Evolutionary conservation across 2,797 vertebrate species (phyloP), one percentile per base, ranked within the genome.

Genomic region (Enteromius trimaculatus): DNA sequence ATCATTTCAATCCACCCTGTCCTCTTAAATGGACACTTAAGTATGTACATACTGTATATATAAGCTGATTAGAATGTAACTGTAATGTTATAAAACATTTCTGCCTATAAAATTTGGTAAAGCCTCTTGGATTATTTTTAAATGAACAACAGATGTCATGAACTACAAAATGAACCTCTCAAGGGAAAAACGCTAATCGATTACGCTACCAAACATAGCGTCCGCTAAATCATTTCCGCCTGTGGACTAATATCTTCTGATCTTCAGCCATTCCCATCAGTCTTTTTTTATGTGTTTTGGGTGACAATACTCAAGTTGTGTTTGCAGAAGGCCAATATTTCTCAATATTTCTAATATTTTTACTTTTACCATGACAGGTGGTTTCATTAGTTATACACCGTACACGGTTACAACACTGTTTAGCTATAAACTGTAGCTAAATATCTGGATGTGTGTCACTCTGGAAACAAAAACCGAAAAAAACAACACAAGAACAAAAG

Each of bases 121-220:
- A 65, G 31, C 44, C 44, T 65, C 29, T 75, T 51, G 31, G 31
- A 31, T 42, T 76, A 42, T 53, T 75, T 37, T 65, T 14, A 68
- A 68, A 68, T 68, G 11, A 53, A 79, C 3, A 82, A 76, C 80
- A 76, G 80, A 82, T 82, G 71, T 37, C 58, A 64, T 34, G 3
- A 65, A 82, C 60, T 66, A 64, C 55, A n/a, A 75, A 74, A 53
- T 37, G 1, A 81, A 65, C n/a, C 60, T 64, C 60, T 51, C 16
- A 26, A 31, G n/a, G 60, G 31, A 7, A 29, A 75, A 75, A 72
- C 8, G 7, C 69, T 14, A 49, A 81, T 53, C 66, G n/a, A 66
- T 66, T 75, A 74, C 23, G 34, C 42, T 65, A 65, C 69, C 65
- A 60, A 83, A 82, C 3, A 1, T 23, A 71, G 37, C 17, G 44